A percentile compares a stretch with the other conserved stretches of the same genome.
Evolutionary conservation across 2,888 invertebrate genomes (phyloP).

Genomic region (Eupeodes latifasciatus): DNA sequence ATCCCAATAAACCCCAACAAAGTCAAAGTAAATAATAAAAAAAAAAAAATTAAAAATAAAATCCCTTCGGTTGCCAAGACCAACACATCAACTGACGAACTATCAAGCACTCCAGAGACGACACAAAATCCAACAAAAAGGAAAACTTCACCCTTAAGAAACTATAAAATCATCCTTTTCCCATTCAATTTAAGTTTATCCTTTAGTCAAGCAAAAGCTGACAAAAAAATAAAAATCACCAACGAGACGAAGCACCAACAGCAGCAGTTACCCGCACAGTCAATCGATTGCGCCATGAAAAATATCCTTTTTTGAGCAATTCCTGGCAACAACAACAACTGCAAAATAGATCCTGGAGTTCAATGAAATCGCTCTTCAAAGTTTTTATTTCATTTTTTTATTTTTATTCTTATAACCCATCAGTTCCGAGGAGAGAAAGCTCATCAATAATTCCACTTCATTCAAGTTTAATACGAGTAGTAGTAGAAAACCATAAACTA

Average conservation of each 20-base stretch:
- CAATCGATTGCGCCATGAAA: constrained; percentile 55
- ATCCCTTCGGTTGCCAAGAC: constrained; percentile 41
- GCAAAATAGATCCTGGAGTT: neutral
- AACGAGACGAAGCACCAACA: constrained; percentile 5
- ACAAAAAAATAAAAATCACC: neutral
- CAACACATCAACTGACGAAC: constrained; percentile 40
- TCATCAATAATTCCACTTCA: constrained; percentile 70
- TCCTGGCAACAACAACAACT: constrained; percentile 30
- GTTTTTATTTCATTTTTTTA: constrained; percentile 23
- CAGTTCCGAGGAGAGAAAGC: constrained; percentile 27
- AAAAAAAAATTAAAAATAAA: constrained; percentile 12
- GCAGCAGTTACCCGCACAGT: constrained; percentile 43
- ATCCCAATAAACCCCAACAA: constrained; percentile 61
- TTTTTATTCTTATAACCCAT: constrained; percentile 28
- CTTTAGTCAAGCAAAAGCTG: constrained; percentile 32
- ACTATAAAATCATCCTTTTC: constrained; percentile 63
- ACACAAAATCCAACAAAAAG: constrained; percentile 1
- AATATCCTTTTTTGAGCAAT: constrained; percentile 47
- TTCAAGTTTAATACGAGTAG: constrained; percentile 36
- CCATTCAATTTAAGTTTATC: constrained; percentile 66
- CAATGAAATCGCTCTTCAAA: constrained; percentile 52
- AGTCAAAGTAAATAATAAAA: constrained; percentile 18
- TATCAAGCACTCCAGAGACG: constrained; percentile 15
- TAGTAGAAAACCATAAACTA: constrained; percentile 26
- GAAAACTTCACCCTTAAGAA: constrained; percentile 37